These are phyloP conservation scores for Heliconius melpomene DNA, from an alignment of 1,140 invertebrate species.

Conservation along the genomic window DNA sequence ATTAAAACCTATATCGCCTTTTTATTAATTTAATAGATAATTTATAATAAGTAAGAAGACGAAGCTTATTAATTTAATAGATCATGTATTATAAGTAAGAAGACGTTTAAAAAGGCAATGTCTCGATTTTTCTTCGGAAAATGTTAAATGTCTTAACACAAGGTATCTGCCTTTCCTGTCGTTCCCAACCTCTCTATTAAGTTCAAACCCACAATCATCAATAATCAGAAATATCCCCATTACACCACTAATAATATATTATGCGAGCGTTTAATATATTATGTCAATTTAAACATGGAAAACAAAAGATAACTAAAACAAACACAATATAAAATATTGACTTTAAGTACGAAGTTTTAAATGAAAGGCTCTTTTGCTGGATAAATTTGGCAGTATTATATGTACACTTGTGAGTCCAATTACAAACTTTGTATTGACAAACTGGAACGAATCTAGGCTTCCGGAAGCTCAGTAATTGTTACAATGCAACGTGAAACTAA, in stretches of 20 bases:
- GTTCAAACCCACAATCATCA: not conserved
- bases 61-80: too few relatives aligned
- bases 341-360: slow-evolving; percentile 16
- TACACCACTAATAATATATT: not conserved
- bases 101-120: too few relatives aligned
- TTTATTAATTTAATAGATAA: too few relatives aligned
- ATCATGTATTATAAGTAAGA: too few relatives aligned
- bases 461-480: slow-evolving; percentile 62
- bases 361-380: slow-evolving; percentile 14
- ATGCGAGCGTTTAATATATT: not conserved
- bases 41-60: too few relatives aligned
- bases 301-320: slow-evolving; percentile 1
- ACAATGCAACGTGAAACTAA: slow-evolving; percentile 52
- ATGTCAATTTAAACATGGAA: not conserved
- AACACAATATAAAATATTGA: slow-evolving; percentile 21
- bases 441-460: slow-evolving; percentile 50
- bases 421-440: slow-evolving; percentile 41
- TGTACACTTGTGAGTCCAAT: slow-evolving; percentile 34
- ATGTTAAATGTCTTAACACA: too few relatives aligned
- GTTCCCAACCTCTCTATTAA: too few relatives aligned
- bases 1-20: too few relatives aligned
- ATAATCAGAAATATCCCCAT: not conserved
- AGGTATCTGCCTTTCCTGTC: too few relatives aligned
- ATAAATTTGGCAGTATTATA: slow-evolving; percentile 34
- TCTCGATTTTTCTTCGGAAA: not conserved